Evolutionary conservation across 2,888 invertebrate genomes (phyloP), one percentile per base, ranked within the genome.

Genomic region (Phengaris alcon): DNA sequence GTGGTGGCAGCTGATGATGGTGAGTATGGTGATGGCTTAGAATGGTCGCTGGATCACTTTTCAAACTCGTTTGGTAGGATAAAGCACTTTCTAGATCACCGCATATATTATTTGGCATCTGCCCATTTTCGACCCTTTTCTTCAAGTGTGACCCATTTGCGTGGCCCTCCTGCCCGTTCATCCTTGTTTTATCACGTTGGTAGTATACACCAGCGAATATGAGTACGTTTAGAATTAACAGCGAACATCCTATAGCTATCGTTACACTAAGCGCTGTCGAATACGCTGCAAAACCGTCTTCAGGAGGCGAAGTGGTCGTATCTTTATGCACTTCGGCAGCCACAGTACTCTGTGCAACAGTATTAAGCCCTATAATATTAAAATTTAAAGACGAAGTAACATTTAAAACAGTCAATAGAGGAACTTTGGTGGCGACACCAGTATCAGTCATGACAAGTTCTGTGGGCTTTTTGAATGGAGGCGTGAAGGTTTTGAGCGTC

Each of bases 161-260:
- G 76, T 93, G 94, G 44, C 91, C 92, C 9, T 93, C 94, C 82
- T 94, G 94, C 12, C 94, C 94, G 78, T 96, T 93, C 93, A 96
- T 95, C 80, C 96, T 94, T 78, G 96, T 96, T 87, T 97, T 97
- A 85, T 97, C 97, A 75, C 97, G 94, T 85, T 98, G 98, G 85
- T 98, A 98, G 87, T 98, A 98, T 0, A 98, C 97, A 5, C 98
- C 98, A 75, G 98, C 98, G 85, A 98, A 98, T 84, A 99, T 98
- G 51, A 98, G 93, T 70, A 98, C 97, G 86, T 99, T 99, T 5
- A 99, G 93, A 82, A 98, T 97, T 44, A 99, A 94, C 77, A 99
- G 90, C 6, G 98, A 98, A 85, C 98, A 98, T 59, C 99, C 99
- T 79, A 99, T 98, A 73, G 98, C 98, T 81, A 99, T 98, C 22